Evolutionary conservation across 2,888 invertebrate species (phyloP).

Genomic region (Sarcophaga carnaria): DNA sequence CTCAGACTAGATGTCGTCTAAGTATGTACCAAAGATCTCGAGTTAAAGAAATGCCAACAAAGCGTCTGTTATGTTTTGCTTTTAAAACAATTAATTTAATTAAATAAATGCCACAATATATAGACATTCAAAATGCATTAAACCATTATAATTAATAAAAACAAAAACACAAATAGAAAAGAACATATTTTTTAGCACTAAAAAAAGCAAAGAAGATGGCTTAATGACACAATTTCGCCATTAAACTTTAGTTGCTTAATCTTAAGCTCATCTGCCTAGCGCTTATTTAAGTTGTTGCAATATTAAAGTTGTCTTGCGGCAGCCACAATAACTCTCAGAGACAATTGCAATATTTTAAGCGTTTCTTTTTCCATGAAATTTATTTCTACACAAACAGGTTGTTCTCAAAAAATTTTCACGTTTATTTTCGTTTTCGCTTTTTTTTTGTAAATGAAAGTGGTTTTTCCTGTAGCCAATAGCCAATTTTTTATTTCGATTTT

Average conservation of each 20-base stretch:
- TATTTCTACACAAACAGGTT: slow-evolving; percentile 57
- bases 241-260: slow-evolving; percentile 26
- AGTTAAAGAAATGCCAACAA: not conserved
- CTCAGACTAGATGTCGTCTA: not conserved
- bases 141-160: not conserved
- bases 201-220: not conserved
- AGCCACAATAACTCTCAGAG: slow-evolving; percentile 19
- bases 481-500: slow-evolving; percentile 5
- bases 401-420: slow-evolving; percentile 53
- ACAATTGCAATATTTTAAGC: slow-evolving; percentile 25
- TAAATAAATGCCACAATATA: slow-evolving; percentile 59
- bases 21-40: too few relatives aligned
- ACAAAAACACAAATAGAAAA: not conserved
- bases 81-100: slow-evolving; percentile 49
- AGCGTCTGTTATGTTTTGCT: not conserved
- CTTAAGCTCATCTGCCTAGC: slow-evolving; percentile 58
- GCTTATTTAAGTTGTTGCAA: slow-evolving; percentile 54
- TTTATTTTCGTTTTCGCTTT: slow-evolving; percentile 42
- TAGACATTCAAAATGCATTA: not conserved
- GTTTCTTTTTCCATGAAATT: not conserved
- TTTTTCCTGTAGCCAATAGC: slow-evolving; percentile 58
- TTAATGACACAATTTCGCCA: slow-evolving; percentile 62
- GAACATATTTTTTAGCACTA: not conserved
- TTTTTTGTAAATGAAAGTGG: slow-evolving; percentile 66
- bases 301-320: slow-evolving; percentile 2